These are phyloP conservation scores for Trileptium ribeirensis DNA, from an alignment of 2,888 invertebrate genomes.

Conservation along the genomic window DNA sequence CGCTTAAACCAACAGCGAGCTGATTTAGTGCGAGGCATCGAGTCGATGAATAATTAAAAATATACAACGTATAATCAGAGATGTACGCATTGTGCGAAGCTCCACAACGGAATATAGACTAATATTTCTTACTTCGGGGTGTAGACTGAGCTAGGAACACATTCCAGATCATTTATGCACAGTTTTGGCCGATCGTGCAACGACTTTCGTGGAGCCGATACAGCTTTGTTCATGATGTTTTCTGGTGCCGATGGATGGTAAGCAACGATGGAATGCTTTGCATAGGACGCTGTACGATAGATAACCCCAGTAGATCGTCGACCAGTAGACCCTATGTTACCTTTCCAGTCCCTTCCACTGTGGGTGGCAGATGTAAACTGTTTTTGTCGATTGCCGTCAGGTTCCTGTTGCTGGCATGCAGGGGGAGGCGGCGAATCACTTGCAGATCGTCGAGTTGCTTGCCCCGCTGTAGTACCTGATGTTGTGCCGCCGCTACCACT, in stretches of 20 bases:
- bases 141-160: not conserved
- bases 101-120: no score
- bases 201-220: not conserved
- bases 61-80: no score
- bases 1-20: no score
- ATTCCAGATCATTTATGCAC: not conserved
- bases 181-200: not conserved
- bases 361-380: not conserved
- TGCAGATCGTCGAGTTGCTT: no score
- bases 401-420: not conserved
- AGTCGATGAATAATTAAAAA: no score
- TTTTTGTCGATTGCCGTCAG: not conserved
- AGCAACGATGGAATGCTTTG: not conserved
- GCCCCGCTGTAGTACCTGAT: no score
- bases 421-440: not conserved
- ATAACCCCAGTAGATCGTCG: not conserved
- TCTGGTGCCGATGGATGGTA: not conserved
- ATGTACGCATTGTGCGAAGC: no score
- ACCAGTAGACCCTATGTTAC: not conserved
- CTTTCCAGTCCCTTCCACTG: not conserved
- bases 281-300: not conserved
- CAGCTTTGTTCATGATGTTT: not conserved
- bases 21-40: no score
- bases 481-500: not conserved
- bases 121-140: not conserved